Evolutionary conservation across 2,797 vertebrate genomes (phyloP).

Genomic region (Coendou prehensilis): DNA sequence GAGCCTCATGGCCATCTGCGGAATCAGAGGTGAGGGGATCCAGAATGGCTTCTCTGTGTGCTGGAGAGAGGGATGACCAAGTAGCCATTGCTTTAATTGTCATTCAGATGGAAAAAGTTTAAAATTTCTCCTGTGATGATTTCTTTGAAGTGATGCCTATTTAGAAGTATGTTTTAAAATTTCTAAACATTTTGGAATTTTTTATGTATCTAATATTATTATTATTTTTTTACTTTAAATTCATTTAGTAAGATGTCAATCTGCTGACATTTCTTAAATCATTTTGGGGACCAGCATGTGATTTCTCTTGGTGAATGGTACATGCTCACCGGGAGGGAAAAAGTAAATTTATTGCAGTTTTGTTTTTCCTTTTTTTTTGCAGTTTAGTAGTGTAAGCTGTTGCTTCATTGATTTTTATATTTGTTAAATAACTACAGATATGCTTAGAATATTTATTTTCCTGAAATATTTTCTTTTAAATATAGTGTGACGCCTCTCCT

Average conservation of each 20-base stretch:
- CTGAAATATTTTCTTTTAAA: neutral
- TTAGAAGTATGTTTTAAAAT: neutral
- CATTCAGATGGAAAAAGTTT: neutral
- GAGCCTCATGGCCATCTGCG: rapidly evolving
- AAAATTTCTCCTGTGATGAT: neutral
- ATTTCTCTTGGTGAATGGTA: neutral
- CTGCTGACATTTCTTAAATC: neutral
- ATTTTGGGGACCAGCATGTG: neutral
- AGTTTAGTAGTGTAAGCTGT: neutral
- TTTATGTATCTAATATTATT: neutral
- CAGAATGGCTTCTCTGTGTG: neutral
- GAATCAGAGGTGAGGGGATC: neutral
- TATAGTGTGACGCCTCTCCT: neutral
- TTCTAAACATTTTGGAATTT: neutral
- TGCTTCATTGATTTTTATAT: neutral
- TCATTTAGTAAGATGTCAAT: neutral
- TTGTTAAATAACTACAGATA: neutral
- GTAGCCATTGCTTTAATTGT: neutral
- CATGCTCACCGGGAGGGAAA: neutral
- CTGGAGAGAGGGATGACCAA: neutral
- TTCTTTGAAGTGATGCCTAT: neutral
- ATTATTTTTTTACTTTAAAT: neutral
- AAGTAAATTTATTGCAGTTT: neutral
- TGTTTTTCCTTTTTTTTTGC: neutral
- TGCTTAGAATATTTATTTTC: neutral